A percentile compares a stretch with the other conserved stretches of the same genome.
Conservation (phyloP, 2,797 vertebrate species). For the Momotus momota region DNA sequence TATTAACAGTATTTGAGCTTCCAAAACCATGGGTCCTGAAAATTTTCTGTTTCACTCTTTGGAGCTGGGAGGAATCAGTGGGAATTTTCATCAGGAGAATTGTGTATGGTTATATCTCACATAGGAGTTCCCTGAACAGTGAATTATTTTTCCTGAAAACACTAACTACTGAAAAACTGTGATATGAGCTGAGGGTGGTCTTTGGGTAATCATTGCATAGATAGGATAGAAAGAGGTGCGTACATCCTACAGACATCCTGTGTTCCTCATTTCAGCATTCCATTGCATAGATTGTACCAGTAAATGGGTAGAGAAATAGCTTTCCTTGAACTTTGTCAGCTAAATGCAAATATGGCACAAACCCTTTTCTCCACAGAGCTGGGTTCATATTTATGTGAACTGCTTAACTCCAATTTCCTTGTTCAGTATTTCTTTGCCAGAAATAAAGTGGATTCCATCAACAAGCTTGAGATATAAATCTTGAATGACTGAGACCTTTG, state of each 20-base stretch:
- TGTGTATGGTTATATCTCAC: fast-evolving
- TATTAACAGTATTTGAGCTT: not conserved
- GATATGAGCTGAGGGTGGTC: not conserved
- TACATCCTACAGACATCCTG: not conserved
- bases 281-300: not conserved
- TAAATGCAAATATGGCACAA: slow-evolving; percentile 45
- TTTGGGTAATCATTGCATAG: not conserved
- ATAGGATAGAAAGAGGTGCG: not conserved
- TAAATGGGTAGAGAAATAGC: slow-evolving; percentile 8
- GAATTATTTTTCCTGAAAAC: not conserved
- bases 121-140: not conserved
- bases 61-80: not conserved
- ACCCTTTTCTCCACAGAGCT: slow-evolving; percentile 3
- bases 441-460: slow-evolving; percentile 28
- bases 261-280: not conserved
- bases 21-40: not conserved
- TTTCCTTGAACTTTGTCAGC: slow-evolving; percentile 35
- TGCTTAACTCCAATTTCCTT: slow-evolving; percentile 11
- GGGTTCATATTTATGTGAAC: slow-evolving; percentile 7
- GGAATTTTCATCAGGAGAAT: not conserved
- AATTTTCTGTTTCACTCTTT: not conserved
- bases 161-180: not conserved
- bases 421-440: slow-evolving; percentile 29
- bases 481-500: slow-evolving; percentile 50
- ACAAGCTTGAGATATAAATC: slow-evolving; percentile 36